phyloP scores from a whole-genome alignment of 2,113 vertebrate genomes.

The Rallus limicola region DNA sequence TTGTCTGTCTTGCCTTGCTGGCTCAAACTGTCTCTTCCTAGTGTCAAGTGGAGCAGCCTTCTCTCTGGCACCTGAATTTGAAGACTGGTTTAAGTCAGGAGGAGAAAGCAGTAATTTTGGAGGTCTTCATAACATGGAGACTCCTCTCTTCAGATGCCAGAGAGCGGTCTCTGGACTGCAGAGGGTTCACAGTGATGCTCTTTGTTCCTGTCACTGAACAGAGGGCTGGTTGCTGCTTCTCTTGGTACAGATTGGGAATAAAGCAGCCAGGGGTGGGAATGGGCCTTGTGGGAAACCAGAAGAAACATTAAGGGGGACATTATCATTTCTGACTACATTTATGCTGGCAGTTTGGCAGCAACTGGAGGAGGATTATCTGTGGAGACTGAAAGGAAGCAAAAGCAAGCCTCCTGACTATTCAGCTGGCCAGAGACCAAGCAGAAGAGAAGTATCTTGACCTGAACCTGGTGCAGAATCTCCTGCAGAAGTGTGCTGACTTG shows the following conservation, averaged over 20 bases:
- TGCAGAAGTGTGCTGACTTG: background rate
- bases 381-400: background rate
- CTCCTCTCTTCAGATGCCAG: background rate
- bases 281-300: background rate
- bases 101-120: background rate
- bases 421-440: background rate
- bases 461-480: background rate
- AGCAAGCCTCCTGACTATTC: background rate
- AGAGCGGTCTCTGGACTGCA: background rate
- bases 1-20: background rate
- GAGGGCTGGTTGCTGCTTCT: background rate
- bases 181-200: background rate
- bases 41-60: background rate
- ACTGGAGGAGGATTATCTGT: background rate
- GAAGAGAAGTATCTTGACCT: background rate
- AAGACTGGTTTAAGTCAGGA: background rate
- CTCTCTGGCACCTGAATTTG: background rate
- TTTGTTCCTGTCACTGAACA: background rate
- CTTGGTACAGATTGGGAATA: background rate
- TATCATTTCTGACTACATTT: background rate
- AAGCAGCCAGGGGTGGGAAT: background rate
- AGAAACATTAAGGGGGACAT: background rate
- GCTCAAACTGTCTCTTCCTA: background rate
- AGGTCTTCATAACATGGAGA: background rate
- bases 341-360: background rate